A percentile compares a stretch with the other conserved stretches of the same genome.
Evolutionary conservation across 2,888 invertebrate genomes (phyloP).

Genomic region (Dasypolia templi): DNA sequence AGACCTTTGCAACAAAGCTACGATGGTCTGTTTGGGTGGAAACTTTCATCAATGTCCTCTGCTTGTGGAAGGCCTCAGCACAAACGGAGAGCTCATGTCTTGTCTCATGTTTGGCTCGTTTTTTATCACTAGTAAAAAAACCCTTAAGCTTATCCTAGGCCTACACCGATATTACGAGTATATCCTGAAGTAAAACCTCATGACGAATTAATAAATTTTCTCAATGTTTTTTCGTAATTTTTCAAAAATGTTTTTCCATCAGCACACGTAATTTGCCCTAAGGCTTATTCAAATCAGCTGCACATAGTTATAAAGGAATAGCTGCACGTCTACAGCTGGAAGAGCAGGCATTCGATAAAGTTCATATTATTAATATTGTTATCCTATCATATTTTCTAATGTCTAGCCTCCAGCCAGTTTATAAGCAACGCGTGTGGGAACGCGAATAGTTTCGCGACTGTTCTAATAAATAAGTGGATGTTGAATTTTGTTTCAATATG

Average conservation of each 20-base stretch:
- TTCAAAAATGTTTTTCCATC: no score
- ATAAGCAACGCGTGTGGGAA: background rate
- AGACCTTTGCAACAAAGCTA: background rate
- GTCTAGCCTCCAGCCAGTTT: conserved; percentile 23
- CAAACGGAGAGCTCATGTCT: no score
- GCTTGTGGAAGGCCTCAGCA: no score
- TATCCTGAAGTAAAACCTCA: no score
- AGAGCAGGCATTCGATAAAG: conserved; percentile 19
- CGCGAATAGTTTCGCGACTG: background rate
- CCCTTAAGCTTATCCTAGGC: no score
- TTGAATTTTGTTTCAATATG: no score
- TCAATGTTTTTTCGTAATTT: no score
- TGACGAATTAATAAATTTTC: no score
- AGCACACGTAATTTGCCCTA: conserved; percentile 36
- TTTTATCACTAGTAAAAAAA: no score
- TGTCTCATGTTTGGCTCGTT: no score
- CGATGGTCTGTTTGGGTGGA: background rate
- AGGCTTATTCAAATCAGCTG: conserved; percentile 56
- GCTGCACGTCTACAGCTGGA: conserved; percentile 19
- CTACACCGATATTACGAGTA: no score
- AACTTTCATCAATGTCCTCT: no score
- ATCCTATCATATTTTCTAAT: conserved; percentile 19
- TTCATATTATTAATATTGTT: conserved; percentile 30
- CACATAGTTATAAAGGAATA: conserved; percentile 38
- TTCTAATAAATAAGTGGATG: background rate